phyloP scores from a whole-genome alignment of 2,888 invertebrate genomes.

The Drosophila ezoana region DNA sequence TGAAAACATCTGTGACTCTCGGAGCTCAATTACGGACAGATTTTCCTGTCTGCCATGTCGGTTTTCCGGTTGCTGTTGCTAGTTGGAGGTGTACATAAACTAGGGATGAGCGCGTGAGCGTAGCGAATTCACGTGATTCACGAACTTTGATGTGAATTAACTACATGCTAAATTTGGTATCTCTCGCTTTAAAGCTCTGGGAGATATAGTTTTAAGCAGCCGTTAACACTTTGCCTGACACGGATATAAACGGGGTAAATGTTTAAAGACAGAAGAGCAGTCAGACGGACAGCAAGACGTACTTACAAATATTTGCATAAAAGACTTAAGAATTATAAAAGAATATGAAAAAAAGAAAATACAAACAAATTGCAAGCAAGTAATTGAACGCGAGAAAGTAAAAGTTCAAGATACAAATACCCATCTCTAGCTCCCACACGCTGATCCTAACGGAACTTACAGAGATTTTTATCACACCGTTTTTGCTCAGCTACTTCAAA shows the following conservation, averaged over 20 bases:
- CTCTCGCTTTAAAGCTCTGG: too few relatives aligned
- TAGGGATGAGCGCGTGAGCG: constrained; percentile 21
- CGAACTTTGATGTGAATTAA: background rate
- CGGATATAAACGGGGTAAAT: too few relatives aligned
- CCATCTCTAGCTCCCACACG: constrained; percentile 13
- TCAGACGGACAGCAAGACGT: too few relatives aligned
- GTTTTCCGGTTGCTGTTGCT: background rate
- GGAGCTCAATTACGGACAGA: constrained; percentile 60
- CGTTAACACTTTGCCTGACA: too few relatives aligned
- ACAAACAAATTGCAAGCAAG: too few relatives aligned
- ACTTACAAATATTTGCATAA: too few relatives aligned
- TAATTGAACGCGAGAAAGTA: too few relatives aligned
- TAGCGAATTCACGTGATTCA: background rate
- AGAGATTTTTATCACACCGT: constrained; percentile 32
- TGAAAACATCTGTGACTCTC: constrained; percentile 60
- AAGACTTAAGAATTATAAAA: too few relatives aligned
- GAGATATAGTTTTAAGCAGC: too few relatives aligned
- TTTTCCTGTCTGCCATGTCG: constrained; percentile 21
- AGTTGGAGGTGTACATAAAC: background rate
- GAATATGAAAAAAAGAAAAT: too few relatives aligned
- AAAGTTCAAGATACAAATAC: background rate
- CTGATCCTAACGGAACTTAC: constrained; percentile 45
- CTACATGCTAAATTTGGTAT: too few relatives aligned
- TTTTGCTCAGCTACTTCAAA: constrained; percentile 12
- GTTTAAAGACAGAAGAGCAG: too few relatives aligned